phyloP scores from a whole-genome alignment of 2,797 vertebrate genomes.

The Enteromius paludinosus region DNA sequence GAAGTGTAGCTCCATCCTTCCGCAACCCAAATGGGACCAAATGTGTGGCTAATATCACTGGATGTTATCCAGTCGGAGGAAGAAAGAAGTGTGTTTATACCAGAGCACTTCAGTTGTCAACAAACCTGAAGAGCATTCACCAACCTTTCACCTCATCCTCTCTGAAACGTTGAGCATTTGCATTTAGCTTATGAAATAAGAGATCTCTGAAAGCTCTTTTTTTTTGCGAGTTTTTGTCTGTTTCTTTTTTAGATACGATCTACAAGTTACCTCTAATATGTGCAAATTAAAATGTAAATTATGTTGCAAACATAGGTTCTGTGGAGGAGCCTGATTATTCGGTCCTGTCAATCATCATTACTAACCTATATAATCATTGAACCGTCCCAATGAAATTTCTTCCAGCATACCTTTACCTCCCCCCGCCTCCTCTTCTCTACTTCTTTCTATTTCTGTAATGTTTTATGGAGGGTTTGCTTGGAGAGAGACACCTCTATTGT shows the following conservation, averaged over 20 bases:
- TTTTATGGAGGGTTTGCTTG: neutral
- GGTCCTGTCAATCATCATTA: slow-evolving; percentile 7
- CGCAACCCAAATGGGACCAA: neutral
- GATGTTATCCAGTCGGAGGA: neutral
- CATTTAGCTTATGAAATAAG: too few relatives aligned
- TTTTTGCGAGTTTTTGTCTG: neutral
- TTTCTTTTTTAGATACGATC: neutral
- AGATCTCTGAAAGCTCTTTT: neutral
- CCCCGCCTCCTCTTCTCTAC: neutral
- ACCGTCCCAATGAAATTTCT: neutral
- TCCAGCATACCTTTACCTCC: neutral
- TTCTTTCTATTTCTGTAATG: neutral
- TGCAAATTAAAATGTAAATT: neutral
- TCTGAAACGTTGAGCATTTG: neutral
- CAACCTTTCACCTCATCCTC: neutral
- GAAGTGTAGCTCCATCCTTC: neutral
- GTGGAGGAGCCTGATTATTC: neutral
- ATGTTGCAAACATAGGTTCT: neutral
- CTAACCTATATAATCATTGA: neutral
- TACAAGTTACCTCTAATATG: neutral
- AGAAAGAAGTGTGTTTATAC: neutral
- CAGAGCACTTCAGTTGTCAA: neutral
- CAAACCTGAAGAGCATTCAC: neutral
- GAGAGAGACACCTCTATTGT: neutral
- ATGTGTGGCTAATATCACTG: slow-evolving; percentile 2